phyloP scores from a whole-genome alignment of 2,797 vertebrate species.

The Gobio occitaniae region DNA sequence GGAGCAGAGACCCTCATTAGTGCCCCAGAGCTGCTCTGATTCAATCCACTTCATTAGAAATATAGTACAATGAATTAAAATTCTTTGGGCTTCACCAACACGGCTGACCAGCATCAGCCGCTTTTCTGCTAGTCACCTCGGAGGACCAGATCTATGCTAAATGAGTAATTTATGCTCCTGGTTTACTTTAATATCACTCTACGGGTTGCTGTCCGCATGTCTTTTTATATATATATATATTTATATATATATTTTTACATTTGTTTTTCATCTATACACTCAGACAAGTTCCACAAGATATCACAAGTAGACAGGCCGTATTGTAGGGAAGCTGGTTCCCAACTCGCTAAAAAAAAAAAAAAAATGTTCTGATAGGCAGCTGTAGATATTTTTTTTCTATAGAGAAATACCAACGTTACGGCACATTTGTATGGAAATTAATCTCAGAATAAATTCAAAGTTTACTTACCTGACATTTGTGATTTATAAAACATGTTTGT shows the following conservation, averaged over 20 bases:
- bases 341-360: slow-evolving; percentile 77
- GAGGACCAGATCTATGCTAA: slow-evolving; percentile 75
- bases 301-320: slow-evolving; percentile 83
- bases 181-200: slow-evolving; percentile 68
- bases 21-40: slow-evolving; percentile 78
- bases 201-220: slow-evolving; percentile 75
- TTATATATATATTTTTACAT: slow-evolving; percentile 56
- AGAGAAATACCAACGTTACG: slow-evolving; percentile 82
- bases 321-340: slow-evolving; percentile 73
- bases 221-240: slow-evolving; percentile 25
- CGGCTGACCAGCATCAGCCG: slow-evolving; percentile 83
- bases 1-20: slow-evolving; percentile 76
- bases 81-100: slow-evolving; percentile 82
- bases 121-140: slow-evolving; percentile 74
- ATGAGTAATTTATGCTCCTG: slow-evolving; percentile 72
- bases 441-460: slow-evolving; percentile 79
- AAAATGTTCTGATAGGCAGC: slow-evolving; percentile 79
- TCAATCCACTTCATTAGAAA: slow-evolving; percentile 77
- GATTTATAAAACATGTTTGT: slow-evolving; percentile 83
- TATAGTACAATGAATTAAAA: slow-evolving; percentile 77
- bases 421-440: slow-evolving; percentile 83
- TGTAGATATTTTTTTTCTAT: slow-evolving; percentile 71
- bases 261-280: slow-evolving; percentile 79
- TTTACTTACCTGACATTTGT: slow-evolving; percentile 86
- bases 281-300: slow-evolving; percentile 83